Percentiles rank a stretch among this genome's conserved stretches.
These are phyloP conservation scores for Actenoides lindsayi DNA, from an alignment of 2,113 vertebrate genomes.

Conservation along the genomic window DNA sequence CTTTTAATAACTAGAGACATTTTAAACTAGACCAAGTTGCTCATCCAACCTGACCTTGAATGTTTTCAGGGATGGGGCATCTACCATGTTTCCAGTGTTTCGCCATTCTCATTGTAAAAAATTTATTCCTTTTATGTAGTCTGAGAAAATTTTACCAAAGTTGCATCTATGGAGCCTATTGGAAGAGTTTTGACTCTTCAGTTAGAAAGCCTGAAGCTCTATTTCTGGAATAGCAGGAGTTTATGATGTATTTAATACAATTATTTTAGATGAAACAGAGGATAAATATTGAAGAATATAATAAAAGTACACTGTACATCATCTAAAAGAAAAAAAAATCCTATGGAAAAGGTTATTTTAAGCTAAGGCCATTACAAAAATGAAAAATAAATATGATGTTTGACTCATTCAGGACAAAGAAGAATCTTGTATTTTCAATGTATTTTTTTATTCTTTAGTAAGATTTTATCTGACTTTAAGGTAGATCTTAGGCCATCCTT, in stretches of 20 bases:
- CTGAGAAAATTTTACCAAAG: background rate
- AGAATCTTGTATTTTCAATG: background rate
- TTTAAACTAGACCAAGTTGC: background rate
- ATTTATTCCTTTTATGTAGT: background rate
- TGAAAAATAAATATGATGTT: background rate
- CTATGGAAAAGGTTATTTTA: background rate
- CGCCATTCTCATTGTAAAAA: background rate
- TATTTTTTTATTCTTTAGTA: background rate
- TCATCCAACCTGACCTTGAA: background rate
- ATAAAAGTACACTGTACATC: background rate
- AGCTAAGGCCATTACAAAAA: background rate
- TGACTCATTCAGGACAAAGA: background rate
- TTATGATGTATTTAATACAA: background rate
- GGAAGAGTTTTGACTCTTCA: background rate
- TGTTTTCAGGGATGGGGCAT: background rate
- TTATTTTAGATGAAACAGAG: background rate
- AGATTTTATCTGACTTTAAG: background rate
- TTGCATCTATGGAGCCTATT: background rate
- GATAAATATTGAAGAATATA: background rate
- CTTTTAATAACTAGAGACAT: background rate
- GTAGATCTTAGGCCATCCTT: background rate
- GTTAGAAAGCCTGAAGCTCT: background rate
- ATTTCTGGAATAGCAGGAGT: background rate
- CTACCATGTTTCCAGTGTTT: background rate
- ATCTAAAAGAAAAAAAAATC: background rate